Evolutionary conservation across 2,888 invertebrate genomes (phyloP), one percentile per base, ranked within the genome.

Genomic region (Scotopteryx bipunctaria): DNA sequence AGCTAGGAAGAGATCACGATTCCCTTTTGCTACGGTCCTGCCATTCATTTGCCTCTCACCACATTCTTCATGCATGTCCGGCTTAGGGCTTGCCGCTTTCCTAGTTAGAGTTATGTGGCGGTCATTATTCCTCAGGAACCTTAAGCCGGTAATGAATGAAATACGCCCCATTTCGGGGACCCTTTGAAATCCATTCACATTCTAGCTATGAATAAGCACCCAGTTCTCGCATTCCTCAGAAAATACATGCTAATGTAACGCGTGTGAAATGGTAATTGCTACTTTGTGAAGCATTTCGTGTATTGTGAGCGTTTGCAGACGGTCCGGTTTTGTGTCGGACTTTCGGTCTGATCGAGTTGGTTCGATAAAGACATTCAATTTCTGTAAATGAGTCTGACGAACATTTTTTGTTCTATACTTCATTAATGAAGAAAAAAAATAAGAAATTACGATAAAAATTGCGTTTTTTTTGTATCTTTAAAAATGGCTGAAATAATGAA

Each of bases 131-230:
- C 32, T 23, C 9, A 15, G 9, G 9, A 23, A 21, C 8, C 6
- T 13, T 14, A n/a, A 21, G 13, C 23, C 36, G 33, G 38, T 53
- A 53, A 53, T 53, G 52, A 52, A 52, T 42, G 47, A 53, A 47
- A 53, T 47, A 53, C 53, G 53, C 38, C 38, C 41, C 43, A 47
- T 47, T 53, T 33, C n/a, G 27, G 38, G n/a, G 43, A 33, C 43
- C 53, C 43, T 53, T 47, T 43, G 43, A 43, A 53, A 53, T 38
- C 53, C 53, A 53, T 53, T 53, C 53, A 33, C 53, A 53, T 53
- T 38, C 38, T 19, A 32, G 21, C 53, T 38, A 53, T 53, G 47
- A 53, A 53, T 53, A 53, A 47, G 43, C 35, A 33, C 17, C 25
- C 31, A 21, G 41, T 19, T 32, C 42, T 37, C 17, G 38, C 46